phyloP scores from a whole-genome alignment of 1,140 invertebrate species.

The Solen grandis region DNA sequence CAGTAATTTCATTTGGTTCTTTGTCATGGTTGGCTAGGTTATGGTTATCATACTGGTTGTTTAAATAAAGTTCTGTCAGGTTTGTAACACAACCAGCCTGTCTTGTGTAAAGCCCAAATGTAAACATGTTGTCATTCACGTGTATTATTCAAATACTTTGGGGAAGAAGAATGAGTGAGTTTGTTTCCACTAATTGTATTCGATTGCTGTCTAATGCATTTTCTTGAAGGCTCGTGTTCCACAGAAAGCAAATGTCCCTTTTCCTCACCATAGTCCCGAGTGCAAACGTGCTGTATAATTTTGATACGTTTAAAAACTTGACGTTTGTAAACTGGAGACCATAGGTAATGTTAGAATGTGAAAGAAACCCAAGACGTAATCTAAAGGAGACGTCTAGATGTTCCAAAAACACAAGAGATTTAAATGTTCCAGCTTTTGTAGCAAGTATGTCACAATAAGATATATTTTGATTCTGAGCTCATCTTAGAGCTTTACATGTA shows the following conservation, averaged over 20 bases:
- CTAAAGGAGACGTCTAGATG: too few relatives aligned
- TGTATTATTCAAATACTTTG: slow-evolving; percentile 1
- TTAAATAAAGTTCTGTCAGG: slow-evolving; percentile 9
- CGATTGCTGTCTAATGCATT: slow-evolving; percentile 3
- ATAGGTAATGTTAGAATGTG: too few relatives aligned
- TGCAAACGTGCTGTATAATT: slow-evolving; percentile 2
- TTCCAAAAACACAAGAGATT: too few relatives aligned
- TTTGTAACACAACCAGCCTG: slow-evolving; percentile 11
- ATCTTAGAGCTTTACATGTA: too few relatives aligned
- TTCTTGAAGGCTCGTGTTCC: slow-evolving; percentile 36
- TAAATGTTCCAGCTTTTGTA: too few relatives aligned
- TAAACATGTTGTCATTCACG: slow-evolving; percentile 35
- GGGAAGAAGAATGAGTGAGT: slow-evolving; percentile 39
- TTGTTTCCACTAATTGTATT: not conserved
- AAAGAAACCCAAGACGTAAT: too few relatives aligned
- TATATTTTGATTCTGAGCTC: too few relatives aligned
- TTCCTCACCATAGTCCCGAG: not conserved
- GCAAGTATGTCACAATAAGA: too few relatives aligned
- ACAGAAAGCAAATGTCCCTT: slow-evolving; percentile 19
- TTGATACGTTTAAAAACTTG: slow-evolving; percentile 33
- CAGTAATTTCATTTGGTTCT: not conserved
- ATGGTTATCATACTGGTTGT: slow-evolving; percentile 6
- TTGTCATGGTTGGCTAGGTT: not conserved
- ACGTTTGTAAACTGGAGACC: too few relatives aligned
- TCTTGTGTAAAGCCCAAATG: slow-evolving; percentile 5